Evolutionary conservation across 2,888 invertebrate genomes (phyloP).

Genomic region (Cataglyphis albicans): DNA sequence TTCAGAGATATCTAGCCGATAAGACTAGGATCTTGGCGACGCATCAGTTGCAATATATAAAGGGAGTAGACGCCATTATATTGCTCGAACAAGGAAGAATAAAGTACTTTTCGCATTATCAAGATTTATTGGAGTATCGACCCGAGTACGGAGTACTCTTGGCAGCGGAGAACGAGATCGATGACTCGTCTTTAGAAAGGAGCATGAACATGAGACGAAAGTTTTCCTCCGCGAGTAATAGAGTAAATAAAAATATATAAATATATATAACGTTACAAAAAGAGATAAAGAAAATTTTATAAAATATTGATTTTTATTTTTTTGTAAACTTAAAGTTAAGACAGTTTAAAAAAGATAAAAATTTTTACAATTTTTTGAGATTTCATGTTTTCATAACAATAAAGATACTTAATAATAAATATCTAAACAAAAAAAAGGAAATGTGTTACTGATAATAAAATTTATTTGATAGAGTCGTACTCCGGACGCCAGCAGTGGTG

Average conservation of each 20-base stretch:
- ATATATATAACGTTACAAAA: not conserved
- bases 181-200: conserved; percentile 75
- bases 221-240: conserved; percentile 81
- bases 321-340: not conserved
- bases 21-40: conserved; percentile 93
- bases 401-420: not conserved
- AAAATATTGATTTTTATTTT: not conserved
- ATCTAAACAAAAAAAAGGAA: not conserved
- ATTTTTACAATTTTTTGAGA: not conserved
- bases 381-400: too few species aligned
- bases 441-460: not conserved
- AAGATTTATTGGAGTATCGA: conserved; percentile 77
- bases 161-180: conserved; percentile 76
- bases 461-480: conserved; percentile 80
- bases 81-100: conserved; percentile 82
- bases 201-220: conserved; percentile 74
- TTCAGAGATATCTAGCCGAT: conserved; percentile 89
- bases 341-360: not conserved
- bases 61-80: conserved; percentile 84
- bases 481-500: conserved; percentile 78
- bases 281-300: not conserved
- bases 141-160: conserved; percentile 81
- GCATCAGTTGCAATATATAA: conserved; percentile 91
- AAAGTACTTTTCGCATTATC: conserved; percentile 77
- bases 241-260: conserved; percentile 72